Evolutionary conservation across 1,140 invertebrate species (phyloP), one percentile per base, ranked within the genome.

Genomic region (Adelges cooleyi): DNA sequence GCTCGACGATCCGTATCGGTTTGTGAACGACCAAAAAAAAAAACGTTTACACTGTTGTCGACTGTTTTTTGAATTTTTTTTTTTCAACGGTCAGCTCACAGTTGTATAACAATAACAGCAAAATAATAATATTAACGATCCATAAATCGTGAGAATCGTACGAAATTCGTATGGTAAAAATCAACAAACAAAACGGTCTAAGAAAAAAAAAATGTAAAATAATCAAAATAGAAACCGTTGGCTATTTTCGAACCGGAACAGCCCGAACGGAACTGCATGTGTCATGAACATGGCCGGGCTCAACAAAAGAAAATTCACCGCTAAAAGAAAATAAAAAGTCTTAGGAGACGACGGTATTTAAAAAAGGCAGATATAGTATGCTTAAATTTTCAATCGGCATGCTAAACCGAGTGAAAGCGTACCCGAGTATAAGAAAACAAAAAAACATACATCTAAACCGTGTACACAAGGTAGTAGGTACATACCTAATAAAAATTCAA

Each of bases 1-100:
- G 25, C 13, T 22, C 40, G 56, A 6, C 56, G 56, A 62, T 48
- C 56, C 56, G 40, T 46, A 62, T 62, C 56, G 56, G 17, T 42
- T 25, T 62, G 23, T 3, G 23, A 38, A 44, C n/a, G 15, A 46
- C n/a, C 13, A 59, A 42, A 59, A 42, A 59, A 5, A 53, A 59
- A 44, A 59, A 59, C 44, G 38, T 46, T 46, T 22, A 20, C 17
- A n/a, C 15, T 11, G 25, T 23, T 17, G 15, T 40, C n/a, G n/a
- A 54, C 27, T 13, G 11, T 33, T 15, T 59, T 6, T 59, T 46
- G 27, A 20, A 46, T 62, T 62, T 59, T 62, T 48, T n/a, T n/a
- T n/a, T n/a, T n/a, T n/a, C n/a, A 22, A 29, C 56, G 56, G 42
- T 46, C 25, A 56, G 29, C 25, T 11, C 20, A 15, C 10, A 18